Conservation (phyloP, 2,113 vertebrate species). For the Cochlearius cochlearius region DNA sequence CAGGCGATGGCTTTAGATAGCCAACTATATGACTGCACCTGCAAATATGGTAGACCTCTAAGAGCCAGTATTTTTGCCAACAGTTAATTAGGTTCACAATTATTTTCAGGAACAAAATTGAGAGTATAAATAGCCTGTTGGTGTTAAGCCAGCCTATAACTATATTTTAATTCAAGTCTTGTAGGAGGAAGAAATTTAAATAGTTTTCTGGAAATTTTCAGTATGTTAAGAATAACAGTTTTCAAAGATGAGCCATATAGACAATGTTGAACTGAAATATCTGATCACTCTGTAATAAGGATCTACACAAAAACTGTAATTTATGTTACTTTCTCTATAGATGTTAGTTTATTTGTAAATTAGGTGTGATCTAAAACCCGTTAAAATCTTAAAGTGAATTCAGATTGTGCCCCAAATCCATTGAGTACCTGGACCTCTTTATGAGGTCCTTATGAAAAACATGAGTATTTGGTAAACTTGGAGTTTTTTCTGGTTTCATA, state of each 20-base stretch:
- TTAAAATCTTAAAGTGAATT: neutral
- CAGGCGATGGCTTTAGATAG: neutral
- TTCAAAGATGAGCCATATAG: neutral
- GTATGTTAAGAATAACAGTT: neutral
- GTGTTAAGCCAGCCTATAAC: constrained; percentile 26
- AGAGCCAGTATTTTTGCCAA: constrained; percentile 57
- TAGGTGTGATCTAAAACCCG: neutral
- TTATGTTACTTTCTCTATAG: neutral
- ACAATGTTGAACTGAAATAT: neutral
- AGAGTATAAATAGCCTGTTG: constrained; percentile 44
- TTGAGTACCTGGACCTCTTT: neutral
- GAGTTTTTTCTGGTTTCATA: neutral
- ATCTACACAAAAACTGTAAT: neutral
- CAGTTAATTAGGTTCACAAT: constrained; percentile 59
- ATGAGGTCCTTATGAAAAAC: neutral
- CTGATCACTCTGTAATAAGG: neutral
- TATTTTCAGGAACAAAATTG: constrained; percentile 57
- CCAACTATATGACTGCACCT: constrained; percentile 22
- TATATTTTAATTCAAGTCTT: constrained; percentile 15
- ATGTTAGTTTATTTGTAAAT: neutral
- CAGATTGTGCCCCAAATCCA: neutral
- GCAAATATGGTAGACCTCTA: constrained; percentile 33
- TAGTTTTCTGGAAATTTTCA: neutral
- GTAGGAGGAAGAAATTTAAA: neutral
- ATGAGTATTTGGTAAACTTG: neutral